Conservation (phyloP, 2,797 vertebrate genomes). For the Phyllotis vaccarum region DNA sequence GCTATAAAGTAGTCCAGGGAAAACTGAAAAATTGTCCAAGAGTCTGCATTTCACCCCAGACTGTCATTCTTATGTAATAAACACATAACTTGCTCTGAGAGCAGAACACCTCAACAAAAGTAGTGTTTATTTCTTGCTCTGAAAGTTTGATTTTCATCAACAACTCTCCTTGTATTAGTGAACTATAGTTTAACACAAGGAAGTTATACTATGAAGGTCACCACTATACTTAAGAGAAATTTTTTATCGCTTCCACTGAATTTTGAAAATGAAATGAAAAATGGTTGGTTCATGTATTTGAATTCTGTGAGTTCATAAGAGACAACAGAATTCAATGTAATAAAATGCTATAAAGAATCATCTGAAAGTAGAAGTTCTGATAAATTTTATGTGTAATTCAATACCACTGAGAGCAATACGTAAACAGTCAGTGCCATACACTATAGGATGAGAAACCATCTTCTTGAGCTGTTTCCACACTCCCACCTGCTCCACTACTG, state of each 20-base stretch:
- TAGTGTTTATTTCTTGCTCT: not conserved
- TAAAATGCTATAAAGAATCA: not conserved
- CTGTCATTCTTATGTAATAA: not conserved
- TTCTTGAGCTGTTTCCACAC: not conserved
- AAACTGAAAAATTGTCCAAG: not conserved
- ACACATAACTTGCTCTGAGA: not conserved
- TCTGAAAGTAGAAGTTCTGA: constrained; percentile 11
- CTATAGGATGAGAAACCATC: not conserved
- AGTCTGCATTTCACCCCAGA: not conserved
- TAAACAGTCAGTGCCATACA: not conserved
- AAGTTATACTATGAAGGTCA: not conserved
- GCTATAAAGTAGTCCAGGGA: not conserved
- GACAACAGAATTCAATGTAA: not conserved
- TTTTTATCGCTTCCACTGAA: not conserved
- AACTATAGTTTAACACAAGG: not conserved
- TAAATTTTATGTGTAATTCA: constrained; percentile 21
- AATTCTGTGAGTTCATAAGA: not conserved
- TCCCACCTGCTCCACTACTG: not conserved
- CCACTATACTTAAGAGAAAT: not conserved
- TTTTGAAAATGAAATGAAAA: constrained; percentile 22
- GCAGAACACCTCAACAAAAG: not conserved
- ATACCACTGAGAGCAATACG: not conserved
- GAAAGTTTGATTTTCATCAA: not conserved
- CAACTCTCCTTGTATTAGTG: not conserved
- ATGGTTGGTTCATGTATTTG: not conserved